Evolutionary conservation across 2,888 invertebrate species (phyloP), one percentile per base, ranked within the genome.

Genomic region (Glyphotaelius pellucidus): DNA sequence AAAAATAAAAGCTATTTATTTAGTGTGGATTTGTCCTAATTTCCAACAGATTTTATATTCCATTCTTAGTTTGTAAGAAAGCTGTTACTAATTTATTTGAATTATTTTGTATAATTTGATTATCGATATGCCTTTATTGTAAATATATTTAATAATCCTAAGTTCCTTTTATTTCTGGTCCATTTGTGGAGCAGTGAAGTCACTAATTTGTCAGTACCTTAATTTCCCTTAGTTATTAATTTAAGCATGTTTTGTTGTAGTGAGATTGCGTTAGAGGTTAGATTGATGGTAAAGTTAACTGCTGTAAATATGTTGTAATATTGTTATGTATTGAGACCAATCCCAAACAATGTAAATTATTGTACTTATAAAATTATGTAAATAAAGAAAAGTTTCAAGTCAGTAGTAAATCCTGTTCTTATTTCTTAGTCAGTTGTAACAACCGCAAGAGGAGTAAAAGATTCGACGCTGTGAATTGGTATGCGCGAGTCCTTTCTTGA

Each of bases 81-180:
- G 81, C 38, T 90, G 90, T 90, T 90, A 90, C 80, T 90, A 90
- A 90, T 90, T 90, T 90, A 90, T 90, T 90, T 90, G 42, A 79
- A 90, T 79, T 88, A 52, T 87, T 87, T 87, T 87, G 79, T 89
- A 90, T 90, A 80, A 80, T 90, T 90, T 47, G 52, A 83, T 84
- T 81, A 67, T 85, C 19, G 88, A 25, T 88, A 88, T 80, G 80
- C 47, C 80, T 90, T 52, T 80, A 42, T 32, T 90, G 90, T 90
- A 91, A 67, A 90, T 86, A 89, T 35, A 83, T 89, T 80, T 90
- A 79, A 92, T 83, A 90, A 87, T 80, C 47, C 47, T 91, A 90
- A 88, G 92, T 92, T 92, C 92, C 92, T 92, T 80, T 87, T 47
- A 90, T 90, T 80, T 79, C 90, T 90, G 90, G 84, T 92, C 89